Conservation (phyloP, 2,113 vertebrate genomes). For the Physeter macrocephalus region DNA sequence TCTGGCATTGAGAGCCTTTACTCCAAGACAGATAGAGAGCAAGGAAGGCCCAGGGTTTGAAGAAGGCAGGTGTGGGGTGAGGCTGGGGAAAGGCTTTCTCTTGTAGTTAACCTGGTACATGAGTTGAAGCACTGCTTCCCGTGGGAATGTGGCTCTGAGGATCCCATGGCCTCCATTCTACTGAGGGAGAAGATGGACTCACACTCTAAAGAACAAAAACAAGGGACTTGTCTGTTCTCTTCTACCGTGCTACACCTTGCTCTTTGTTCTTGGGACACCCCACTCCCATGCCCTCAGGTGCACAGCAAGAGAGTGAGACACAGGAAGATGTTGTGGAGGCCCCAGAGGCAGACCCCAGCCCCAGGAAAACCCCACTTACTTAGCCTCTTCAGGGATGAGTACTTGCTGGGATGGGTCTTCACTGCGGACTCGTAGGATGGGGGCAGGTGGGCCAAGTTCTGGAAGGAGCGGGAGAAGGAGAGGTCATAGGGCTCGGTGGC, state of each 20-base stretch:
- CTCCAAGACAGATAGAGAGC: not conserved
- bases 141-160: not conserved
- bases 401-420: conserved; percentile 95
- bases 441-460: conserved; percentile 97
- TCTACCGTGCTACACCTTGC: not conserved
- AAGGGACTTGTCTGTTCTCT: not conserved
- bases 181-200: not conserved
- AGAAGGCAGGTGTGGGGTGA: not conserved
- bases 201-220: not conserved
- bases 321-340: not conserved
- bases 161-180: not conserved
- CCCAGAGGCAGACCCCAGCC: not conserved
- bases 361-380: conserved; percentile 85
- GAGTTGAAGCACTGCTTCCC: not conserved
- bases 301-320: not conserved
- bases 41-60: not conserved
- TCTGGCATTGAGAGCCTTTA: not conserved
- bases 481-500: conserved; percentile 98
- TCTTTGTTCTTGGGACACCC: not conserved
- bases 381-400: conserved; percentile 97
- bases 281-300: too few relatives aligned
- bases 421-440: conserved; percentile 96
- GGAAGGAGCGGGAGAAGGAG: conserved; percentile 98
- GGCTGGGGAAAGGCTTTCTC: not conserved
- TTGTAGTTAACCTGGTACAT: not conserved